Evolutionary conservation across 2,113 vertebrate species (phyloP), one percentile per base, ranked within the genome.

Genomic region (Ardeotis arabs): DNA sequence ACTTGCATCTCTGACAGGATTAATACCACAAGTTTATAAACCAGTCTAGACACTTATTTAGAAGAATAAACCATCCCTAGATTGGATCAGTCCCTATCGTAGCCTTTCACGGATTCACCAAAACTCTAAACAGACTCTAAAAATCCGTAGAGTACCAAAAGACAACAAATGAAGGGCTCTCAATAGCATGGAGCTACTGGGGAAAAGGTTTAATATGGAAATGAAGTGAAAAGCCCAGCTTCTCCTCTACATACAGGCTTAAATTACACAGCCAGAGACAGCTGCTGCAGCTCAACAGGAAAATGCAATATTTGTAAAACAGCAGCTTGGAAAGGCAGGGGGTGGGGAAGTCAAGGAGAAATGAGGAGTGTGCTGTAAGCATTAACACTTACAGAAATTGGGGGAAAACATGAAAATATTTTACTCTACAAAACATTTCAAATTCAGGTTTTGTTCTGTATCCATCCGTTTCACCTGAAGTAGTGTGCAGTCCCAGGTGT

Each of bases 241-340:
- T 87, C 77, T 95, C 72, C 35, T 95, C 77, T 92, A 93, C 53
- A 44, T 75, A 21, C 6, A 84, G 91, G 87, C 94, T 96, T 96
- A 95, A 97, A 96, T 97, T 96, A 95, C 92, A 92, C 77, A 94
- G 90, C 89, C 90, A 69, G 87, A 95, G 96, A 94, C 89, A 94
- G 89, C 93, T 95, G 66, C 92, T 95, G 89, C 70, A 92, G 79
- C 88, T 89, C 77, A 91, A 69, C 35, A 67, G 44, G 62, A 95
- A 75, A 83, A 84, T 10, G 52, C 80, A 79, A 33, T 67, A 52
- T 90, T 64, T 74, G 72, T 39, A 86, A 86, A 96, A 85, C 83
- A 89, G 91, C 91, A 97, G 88, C 95, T 96, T 63, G 37, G 64
- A 81, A 49, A 78, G 70, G 67, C 64, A 56, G 23, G 11, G 41